Evolutionary conservation across 2,888 invertebrate genomes (phyloP), one percentile per base, ranked within the genome.

Genomic region (Plutella xylostella): DNA sequence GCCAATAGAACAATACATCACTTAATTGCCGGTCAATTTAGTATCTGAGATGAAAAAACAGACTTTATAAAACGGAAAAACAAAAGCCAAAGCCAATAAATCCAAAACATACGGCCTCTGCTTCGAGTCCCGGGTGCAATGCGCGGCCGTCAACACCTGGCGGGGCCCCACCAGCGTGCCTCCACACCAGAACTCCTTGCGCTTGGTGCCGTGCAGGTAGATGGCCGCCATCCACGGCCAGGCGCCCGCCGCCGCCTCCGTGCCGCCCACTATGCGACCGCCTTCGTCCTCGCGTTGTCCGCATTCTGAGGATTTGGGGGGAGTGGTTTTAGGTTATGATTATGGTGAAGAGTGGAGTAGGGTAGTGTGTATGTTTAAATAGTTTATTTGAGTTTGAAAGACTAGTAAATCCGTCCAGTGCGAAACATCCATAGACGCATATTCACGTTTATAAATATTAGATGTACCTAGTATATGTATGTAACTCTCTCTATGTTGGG

Each of bases 201-300:
- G 87, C 57, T 91, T 89, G 30, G 90, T 89, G 7, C 94, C 95
- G 62, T 94, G 94, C 39, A 96, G 85, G 72, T 93, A 96, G 56
- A 96, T 94, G 1, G 96, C 96, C 0, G 94, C 97, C 92, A 97
- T 93, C 97, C 97, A 97, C 0, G 97, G 97, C 94, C 96, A 96
- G 43, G 93, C 89, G 0, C 96, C 96, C 0, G 93, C 90, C 19
- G 90, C 84, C 0, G 95, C 87, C 65, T 92, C 91, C 45, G 92
- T 90, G 4, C 97, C 97, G 0, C 97, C 97, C 0, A 97, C 97
- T 35, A 97, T 94, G 4, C 97, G 88, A 51, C 92, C 94, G 35
- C 91, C 90, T 43, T 91, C 93, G 59, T 90, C 89, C 77, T 92
- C 93, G 51, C 91, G 89, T 53, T 93, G 90, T 0, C 94, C 94